phyloP scores from a whole-genome alignment of 53 echinoderm and acorn worm species.

The Glandiceps talaboti region DNA sequence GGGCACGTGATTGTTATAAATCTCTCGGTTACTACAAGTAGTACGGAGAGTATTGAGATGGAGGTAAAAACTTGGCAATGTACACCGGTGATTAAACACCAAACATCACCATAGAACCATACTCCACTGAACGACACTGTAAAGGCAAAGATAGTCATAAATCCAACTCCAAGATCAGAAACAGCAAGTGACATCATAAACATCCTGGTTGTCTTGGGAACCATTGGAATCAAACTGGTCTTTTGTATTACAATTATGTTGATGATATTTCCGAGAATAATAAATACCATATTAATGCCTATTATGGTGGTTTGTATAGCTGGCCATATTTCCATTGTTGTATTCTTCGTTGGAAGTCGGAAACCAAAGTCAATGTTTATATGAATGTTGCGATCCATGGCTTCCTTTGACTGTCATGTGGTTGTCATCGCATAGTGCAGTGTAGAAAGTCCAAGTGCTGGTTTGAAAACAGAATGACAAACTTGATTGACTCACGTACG shows the following conservation, averaged over 20 bases:
- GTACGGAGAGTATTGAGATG: conserved; percentile 10
- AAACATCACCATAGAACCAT: conserved; percentile 10
- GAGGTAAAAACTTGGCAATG: conserved; percentile 18
- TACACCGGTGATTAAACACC: conserved; percentile 7
- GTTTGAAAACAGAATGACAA: no score
- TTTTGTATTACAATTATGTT: conserved; percentile 15
- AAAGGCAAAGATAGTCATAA: conserved; percentile 11
- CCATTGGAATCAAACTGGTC: conserved; percentile 6
- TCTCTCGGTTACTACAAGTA: conserved; percentile 19
- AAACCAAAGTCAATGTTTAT: not conserved
- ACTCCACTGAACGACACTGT: conserved; percentile 1
- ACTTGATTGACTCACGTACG: no score
- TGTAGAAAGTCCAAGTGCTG: no score
- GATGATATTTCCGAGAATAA: conserved; percentile 17
- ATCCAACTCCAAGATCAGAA: conserved; percentile 18
- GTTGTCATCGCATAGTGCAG: no score
- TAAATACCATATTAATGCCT: conserved; percentile 10
- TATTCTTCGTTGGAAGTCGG: not conserved
- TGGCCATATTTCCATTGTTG: not conserved
- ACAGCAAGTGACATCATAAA: conserved; percentile 17
- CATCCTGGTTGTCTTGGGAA: conserved; percentile 2
- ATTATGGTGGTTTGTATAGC: conserved; percentile 13
- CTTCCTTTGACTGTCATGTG: no score
- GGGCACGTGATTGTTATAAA: conserved; percentile 13
- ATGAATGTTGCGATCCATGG: no score